These are phyloP conservation scores for Abscondita cerata DNA, from an alignment of 2,888 invertebrate species.

Conservation along the genomic window DNA sequence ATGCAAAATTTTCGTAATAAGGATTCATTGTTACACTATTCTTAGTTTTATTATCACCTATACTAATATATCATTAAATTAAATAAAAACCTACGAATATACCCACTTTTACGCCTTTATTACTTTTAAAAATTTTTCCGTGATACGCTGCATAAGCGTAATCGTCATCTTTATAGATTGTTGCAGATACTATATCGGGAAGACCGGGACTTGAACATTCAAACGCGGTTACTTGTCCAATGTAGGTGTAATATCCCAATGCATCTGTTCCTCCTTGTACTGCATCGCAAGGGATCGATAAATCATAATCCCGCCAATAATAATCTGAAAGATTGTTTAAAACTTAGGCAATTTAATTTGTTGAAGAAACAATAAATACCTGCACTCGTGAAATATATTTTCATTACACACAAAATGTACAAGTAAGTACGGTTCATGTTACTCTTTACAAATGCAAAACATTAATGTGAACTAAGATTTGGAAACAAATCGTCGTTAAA, in stretches of 20 bases:
- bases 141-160: slow-evolving; percentile 10
- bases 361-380: too few relatives aligned
- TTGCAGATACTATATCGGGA: slow-evolving; percentile 10
- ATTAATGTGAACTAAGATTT: too few relatives aligned
- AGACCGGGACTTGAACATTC: neutral
- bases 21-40: neutral
- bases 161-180: neutral
- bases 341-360: too few relatives aligned
- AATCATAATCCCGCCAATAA: slow-evolving; percentile 12
- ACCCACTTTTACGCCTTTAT: slow-evolving; percentile 3
- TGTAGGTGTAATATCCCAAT: slow-evolving; percentile 15
- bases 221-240: slow-evolving; percentile 4
- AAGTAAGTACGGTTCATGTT: too few relatives aligned
- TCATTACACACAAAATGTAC: too few relatives aligned
- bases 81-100: neutral
- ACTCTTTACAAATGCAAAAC: too few relatives aligned
- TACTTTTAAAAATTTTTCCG: neutral
- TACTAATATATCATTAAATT: neutral
- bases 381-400: too few relatives aligned
- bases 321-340: too few relatives aligned
- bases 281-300: slow-evolving; percentile 9
- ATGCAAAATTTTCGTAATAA: too few relatives aligned
- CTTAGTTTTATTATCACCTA: neutral
- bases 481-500: too few relatives aligned
- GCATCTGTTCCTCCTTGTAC: slow-evolving; percentile 9